These are phyloP conservation scores for Ischnus inquisitorius DNA, from an alignment of 2,888 invertebrate species.

Conservation along the genomic window DNA sequence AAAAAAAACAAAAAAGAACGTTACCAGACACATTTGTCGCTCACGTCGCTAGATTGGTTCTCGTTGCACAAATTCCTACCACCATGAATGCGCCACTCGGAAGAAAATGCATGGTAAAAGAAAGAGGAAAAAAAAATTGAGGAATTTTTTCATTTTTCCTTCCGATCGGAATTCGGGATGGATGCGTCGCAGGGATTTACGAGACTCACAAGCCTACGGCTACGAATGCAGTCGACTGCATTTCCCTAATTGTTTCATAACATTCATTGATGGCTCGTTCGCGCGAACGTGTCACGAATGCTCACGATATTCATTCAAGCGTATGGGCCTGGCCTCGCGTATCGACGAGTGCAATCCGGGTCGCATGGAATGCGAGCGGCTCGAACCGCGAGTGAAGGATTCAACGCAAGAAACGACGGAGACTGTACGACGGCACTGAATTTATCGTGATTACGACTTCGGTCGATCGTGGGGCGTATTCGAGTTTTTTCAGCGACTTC, in stretches of 20 bases:
- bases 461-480: slow-evolving; percentile 10
- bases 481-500: slow-evolving; percentile 11
- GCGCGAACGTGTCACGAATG: slow-evolving; percentile 26
- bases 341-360: not conserved
- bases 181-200: not conserved
- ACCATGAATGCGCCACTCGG: not conserved
- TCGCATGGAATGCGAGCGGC: slow-evolving; percentile 9
- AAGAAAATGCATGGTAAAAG: not conserved
- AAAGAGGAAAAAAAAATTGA: not conserved
- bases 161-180: not conserved
- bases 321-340: slow-evolving; percentile 2
- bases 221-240: not conserved
- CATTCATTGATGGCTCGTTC: not conserved
- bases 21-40: too few relatives aligned
- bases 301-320: slow-evolving; percentile 15
- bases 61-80: slow-evolving; percentile 43
- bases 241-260: slow-evolving; percentile 24
- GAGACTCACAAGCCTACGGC: not conserved
- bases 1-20: too few relatives aligned
- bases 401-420: not conserved
- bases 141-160: not conserved
- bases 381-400: not conserved
- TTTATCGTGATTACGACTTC: not conserved
- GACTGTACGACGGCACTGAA: not conserved
- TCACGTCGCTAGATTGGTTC: too few relatives aligned